A percentile compares a stretch with the other conserved stretches of the same genome.
Evolutionary conservation across 1,140 invertebrate genomes (phyloP).

Genomic region (Cardiocondyla obscurior): DNA sequence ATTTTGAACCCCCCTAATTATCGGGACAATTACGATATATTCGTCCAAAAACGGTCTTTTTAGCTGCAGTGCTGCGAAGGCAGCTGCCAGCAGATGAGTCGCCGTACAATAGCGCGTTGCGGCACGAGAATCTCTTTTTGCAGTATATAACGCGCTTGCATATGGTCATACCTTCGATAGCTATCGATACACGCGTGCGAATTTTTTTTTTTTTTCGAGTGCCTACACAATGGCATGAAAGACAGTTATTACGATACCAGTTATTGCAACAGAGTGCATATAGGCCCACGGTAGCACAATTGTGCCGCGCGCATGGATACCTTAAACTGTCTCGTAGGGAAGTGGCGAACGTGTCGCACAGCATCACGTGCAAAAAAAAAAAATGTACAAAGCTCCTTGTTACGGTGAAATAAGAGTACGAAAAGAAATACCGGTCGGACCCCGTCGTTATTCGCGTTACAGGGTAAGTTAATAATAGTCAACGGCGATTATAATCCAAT

Average conservation of each 20-base stretch:
- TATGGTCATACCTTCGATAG: conserved; percentile 22
- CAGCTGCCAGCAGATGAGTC: conserved; percentile 26
- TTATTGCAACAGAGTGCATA: conserved; percentile 52
- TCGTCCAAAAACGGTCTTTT: conserved; percentile 16
- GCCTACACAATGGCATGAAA: conserved; percentile 81
- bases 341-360: background rate
- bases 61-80: background rate
- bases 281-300: conserved; percentile 18
- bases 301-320: conserved; percentile 23
- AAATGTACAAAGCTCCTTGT: background rate
- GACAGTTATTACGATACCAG: conserved; percentile 68
- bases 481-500: background rate
- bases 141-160: background rate
- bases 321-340: conserved; percentile 5
- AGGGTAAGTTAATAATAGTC: background rate
- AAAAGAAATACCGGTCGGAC: background rate
- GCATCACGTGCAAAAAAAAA: conserved; percentile 7
- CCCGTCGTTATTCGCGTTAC: background rate
- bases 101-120: background rate
- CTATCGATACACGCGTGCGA: conserved; percentile 41
- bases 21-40: background rate
- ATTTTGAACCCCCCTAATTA: background rate
- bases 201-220: conserved; percentile 59
- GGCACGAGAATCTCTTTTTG: background rate
- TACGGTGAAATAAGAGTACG: background rate